Base-by-base conservation (phyloP, 2,797 vertebrate genomes). In the Macropus fuliginosus region DNA sequence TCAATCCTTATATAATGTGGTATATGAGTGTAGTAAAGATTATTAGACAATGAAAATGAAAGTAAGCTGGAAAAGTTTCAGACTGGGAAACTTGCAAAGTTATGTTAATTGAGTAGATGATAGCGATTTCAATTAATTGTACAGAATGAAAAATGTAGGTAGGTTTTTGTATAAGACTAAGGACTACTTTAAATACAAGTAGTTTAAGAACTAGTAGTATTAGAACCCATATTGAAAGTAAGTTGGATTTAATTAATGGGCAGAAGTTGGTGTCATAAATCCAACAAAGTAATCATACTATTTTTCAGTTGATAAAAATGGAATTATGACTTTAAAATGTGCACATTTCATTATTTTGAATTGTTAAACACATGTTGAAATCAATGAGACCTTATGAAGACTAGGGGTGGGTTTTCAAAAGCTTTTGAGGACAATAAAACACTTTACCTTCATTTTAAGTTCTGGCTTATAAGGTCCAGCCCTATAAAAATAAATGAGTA, bases 1-100 rank as follows among this genome's bases (percentile, higher is more conserved):
- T 98, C 93, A 94, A 94, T 95, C 90, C 54, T 94, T 96, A 66
- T 66, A 92, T 97, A 94, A 92, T 97, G 95, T 97, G 94, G 92
- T 91, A 92, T 94, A 96, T 97, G 96, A 94, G 94, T 95, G 40
- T 95, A 90, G 94, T 93, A 40, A 54, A 97, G 74, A 97, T 91
- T 94, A 93, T 93, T 91, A 93, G 95, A 92, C 81, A 90, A 97
- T 94, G 1, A 27, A 46, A 95, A 94, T 94, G 96, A 97, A 94
- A 94, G 92, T 97, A 66, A 57, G 57, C 62, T 93, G 52, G 46
- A 95, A 96, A 95, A 96, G 59, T 91, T 91, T 93, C 90, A 97
- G 90, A 92, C 91, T 93, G 93, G 57, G 91, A 55, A 57, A 55
- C n/a, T 54, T 96, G 56, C 96, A 95, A 97, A 90, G 55, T 95